phyloP scores from a whole-genome alignment of 2,888 invertebrate genomes.

The Lasioglossum morio region DNA sequence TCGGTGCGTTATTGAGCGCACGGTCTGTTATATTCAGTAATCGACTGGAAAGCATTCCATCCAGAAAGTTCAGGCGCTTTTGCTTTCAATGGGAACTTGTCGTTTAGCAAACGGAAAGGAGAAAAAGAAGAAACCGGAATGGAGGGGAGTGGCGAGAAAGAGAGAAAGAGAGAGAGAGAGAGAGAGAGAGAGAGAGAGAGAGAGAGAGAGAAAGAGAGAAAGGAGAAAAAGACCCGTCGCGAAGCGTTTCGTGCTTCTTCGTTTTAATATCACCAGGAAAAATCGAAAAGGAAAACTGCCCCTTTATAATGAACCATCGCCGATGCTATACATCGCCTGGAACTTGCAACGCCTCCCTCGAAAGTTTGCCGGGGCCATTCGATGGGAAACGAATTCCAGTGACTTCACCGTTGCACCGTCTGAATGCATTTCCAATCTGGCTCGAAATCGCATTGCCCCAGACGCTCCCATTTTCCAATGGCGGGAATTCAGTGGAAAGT shows the following conservation, averaged over 20 bases:
- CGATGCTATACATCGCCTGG: conserved; percentile 47
- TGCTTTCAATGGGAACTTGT: conserved; percentile 28
- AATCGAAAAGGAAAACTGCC: conserved; percentile 34
- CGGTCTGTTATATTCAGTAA: conserved; percentile 35
- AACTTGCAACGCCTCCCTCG: conserved; percentile 49
- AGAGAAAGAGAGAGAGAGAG: too few species aligned
- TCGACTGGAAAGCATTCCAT: conserved; percentile 43
- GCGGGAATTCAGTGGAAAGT: conserved; percentile 33
- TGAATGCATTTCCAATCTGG: conserved; percentile 59
- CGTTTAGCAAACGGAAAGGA: conserved; percentile 14
- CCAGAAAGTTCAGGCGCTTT: conserved; percentile 29
- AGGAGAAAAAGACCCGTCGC: not conserved
- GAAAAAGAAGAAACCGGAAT: not conserved
- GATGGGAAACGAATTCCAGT: conserved; percentile 51
- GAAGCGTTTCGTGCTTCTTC: conserved; percentile 10
- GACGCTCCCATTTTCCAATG: conserved; percentile 58
- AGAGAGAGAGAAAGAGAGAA: not conserved
- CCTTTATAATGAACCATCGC: conserved; percentile 47
- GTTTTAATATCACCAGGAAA: conserved; percentile 45
- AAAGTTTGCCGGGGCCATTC: conserved; percentile 47
- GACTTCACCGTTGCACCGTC: conserved; percentile 43
- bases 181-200: not conserved
- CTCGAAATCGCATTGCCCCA: conserved; percentile 53
- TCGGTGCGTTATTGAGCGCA: conserved; percentile 18
- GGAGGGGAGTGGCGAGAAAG: not conserved